Conservation (phyloP, 2,888 invertebrate species). For the Xanthostigma xanthostigma region DNA sequence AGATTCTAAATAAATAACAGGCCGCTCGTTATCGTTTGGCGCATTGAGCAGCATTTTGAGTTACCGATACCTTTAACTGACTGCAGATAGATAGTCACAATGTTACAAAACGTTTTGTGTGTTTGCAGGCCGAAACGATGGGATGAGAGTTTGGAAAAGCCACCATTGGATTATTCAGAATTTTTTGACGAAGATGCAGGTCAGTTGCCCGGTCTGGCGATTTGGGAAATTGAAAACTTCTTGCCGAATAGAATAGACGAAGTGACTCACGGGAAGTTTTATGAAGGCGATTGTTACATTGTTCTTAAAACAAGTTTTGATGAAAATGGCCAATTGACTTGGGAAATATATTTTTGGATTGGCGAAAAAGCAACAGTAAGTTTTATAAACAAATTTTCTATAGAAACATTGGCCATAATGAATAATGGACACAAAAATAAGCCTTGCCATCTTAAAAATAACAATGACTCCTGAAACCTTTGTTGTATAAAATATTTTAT, state of each 20-base stretch:
- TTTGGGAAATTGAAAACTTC: constrained; percentile 99
- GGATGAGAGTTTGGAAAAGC: constrained; percentile 92
- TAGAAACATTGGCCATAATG: not conserved
- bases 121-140: constrained; percentile 72
- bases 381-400: constrained; percentile 8
- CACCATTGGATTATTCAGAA: constrained; percentile 91
- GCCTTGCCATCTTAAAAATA: not conserved
- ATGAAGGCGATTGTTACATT: constrained; percentile 98
- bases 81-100: no score
- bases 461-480: no score
- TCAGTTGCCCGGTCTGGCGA: constrained; percentile 76
- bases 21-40: no score
- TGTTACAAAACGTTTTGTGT: not conserved
- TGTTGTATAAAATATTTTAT: no score
- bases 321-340: constrained; percentile 68
- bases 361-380: constrained; percentile 84
- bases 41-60: no score
- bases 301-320: constrained; percentile 78
- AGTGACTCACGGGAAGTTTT: constrained; percentile 93
- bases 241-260: constrained; percentile 88
- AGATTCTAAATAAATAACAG: not conserved
- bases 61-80: no score
- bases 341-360: constrained; percentile 99
- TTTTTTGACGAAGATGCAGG: constrained; percentile 94
- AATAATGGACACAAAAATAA: not conserved